Base-by-base conservation (phyloP, 2,113 vertebrate genomes). In the Callithrix jacchus region DNA sequence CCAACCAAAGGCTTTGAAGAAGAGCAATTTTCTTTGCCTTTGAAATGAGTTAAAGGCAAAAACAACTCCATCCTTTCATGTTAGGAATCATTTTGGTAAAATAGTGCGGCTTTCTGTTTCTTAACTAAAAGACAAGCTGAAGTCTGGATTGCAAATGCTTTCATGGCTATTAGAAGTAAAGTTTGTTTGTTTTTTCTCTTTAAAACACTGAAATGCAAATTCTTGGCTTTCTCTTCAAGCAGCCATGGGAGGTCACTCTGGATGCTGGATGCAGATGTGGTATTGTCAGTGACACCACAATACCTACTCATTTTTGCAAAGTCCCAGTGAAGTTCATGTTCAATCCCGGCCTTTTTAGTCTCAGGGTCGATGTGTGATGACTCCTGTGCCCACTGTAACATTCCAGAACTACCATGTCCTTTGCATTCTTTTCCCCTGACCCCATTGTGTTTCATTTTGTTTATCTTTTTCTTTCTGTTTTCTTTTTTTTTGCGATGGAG, bases 21-120 rank as follows among this genome's bases (percentile, higher is more conserved):
- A 81, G 49, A 47, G 25, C 18, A 23, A 89, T 93, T 93, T 95
- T 79, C 73, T 96, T 89, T 95, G 87, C 79, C 73, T 96, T 93
- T 97, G 92, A 96, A 92, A 71, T 3, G 64, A 90, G 61, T 81
- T 52, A 76, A 89, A 70, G 83, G 47, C 83, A 66, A 73, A 93
- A 89, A 6, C 81, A 66, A 58, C 25, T 58, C 25, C 17, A 23
- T 80, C 42, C 85, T 77, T 90, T 92, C 81, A 71, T n/a, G 47
- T n/a, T 35, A 58, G 56, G 40, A 42, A 54, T 77, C 45, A 37
- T 92, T 87, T 84, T 14, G 7, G 58, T 14, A 83, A 85, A 30
- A 58, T 30, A 17, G 18, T 25, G 8, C n/a, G 30, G 52, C 27
- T 74, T 71, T 83, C 70, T 87, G 37, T 37, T 86, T 88, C 88